Evolutionary conservation across 1,140 invertebrate species (phyloP), one percentile per base, ranked within the genome.

Genomic region (Tetramorium alpestre): DNA sequence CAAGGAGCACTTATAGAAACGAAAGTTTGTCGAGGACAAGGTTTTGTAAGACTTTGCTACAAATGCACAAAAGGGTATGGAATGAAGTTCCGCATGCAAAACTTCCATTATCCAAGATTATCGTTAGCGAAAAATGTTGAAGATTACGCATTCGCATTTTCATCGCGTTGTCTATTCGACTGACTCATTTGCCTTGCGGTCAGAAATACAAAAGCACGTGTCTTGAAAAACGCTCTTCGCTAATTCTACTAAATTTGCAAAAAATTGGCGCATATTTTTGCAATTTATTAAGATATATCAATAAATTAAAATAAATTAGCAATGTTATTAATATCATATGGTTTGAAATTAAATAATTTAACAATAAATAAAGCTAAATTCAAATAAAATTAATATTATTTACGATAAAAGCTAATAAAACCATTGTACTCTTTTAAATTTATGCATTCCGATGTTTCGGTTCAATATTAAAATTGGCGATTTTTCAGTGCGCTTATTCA

Each of bases 41-140:
- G 64, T 47, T 67, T 81, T 58, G 18, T 47, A 54, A 81, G 51
- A 44, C 25, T 58, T 44, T n/a, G 4, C 8, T 41, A 41, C 0
- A 22, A 13, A 54, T 38, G 18, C 33, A 58, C 16, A 81, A 16
- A 41, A 16, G 25, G 1, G 38, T 22, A 6, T 70, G 44, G n/a
- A 70, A 81, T 69, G 4, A 10, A 54, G 16, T 16, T 65, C 5
- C n/a, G 5, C 60, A 80, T 25, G 28, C 47, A 41, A 28, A 54
- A 49, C 54, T 80, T 80, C 60, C 22, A 38, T 65, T 65, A 67
- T 28, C 4, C 3, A 16, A 44, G n/a, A 41, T 80, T 81, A 69
- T 70, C 41, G n/a, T 18, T 3, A 5, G n/a, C 18, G 28, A 65
- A 65, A 65, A 25, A 56, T 69, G 25, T 6, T 6, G 33, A 58